A percentile compares a stretch with the other conserved stretches of the same genome.
Conservation (phyloP, 2,113 vertebrate genomes). For the Condylura cristata region DNA sequence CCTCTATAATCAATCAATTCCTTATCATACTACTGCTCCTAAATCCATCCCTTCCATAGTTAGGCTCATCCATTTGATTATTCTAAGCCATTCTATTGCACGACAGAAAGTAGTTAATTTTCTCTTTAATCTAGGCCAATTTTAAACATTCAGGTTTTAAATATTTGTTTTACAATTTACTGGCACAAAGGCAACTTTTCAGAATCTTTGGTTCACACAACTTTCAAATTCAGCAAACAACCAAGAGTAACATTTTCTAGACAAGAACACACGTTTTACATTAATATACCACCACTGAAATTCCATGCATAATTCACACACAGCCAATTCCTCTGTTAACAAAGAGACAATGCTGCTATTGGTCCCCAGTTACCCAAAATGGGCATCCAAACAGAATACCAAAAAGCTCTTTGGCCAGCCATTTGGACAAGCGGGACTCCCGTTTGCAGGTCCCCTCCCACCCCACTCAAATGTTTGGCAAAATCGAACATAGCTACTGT, state of each 20-base stretch:
- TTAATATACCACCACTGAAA: constrained; percentile 82
- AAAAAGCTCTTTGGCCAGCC: constrained; percentile 81
- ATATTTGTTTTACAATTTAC: constrained; percentile 74
- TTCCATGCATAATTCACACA: constrained; percentile 83
- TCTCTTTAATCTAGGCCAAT: constrained; percentile 78
- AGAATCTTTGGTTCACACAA: constrained; percentile 83
- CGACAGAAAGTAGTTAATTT: constrained; percentile 76
- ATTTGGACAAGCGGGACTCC: constrained; percentile 80
- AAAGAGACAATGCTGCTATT: constrained; percentile 79
- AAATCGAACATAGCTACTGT: constrained; percentile 77
- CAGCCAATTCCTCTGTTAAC: constrained; percentile 86
- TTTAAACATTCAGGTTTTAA: constrained; percentile 74
- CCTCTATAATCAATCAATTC: constrained; percentile 77
- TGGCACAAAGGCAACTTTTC: constrained; percentile 79
- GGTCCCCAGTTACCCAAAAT: constrained; percentile 76
- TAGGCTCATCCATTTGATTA: constrained; percentile 65
- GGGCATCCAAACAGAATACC: constrained; percentile 82
- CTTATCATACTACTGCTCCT: constrained; percentile 78
- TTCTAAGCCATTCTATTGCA: constrained; percentile 70
- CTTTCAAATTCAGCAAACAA: constrained; percentile 86
- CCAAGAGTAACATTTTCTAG: constrained; percentile 83
- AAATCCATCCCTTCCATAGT: constrained; percentile 80
- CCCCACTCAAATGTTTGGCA: constrained; percentile 75
- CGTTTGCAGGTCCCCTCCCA: constrained; percentile 81
- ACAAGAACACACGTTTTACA: constrained; percentile 83